Evolutionary conservation across 2,888 invertebrate genomes (phyloP), one percentile per base, ranked within the genome.

Genomic region (Zaprionus lineosus): DNA sequence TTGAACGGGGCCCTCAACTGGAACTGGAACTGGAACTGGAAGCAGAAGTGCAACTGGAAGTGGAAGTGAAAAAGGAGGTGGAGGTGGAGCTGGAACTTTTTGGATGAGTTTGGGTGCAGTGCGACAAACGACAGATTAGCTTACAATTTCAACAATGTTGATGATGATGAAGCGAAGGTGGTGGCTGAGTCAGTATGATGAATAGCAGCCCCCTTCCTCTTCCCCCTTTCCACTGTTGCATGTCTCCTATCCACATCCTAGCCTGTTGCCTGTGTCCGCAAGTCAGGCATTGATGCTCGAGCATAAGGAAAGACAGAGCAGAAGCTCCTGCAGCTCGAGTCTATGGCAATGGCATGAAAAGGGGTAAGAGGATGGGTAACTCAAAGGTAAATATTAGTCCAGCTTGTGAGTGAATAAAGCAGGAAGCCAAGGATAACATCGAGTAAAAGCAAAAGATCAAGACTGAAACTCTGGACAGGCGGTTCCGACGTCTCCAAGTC

Each of bases 131-230:
- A 55, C 66, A 66, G 57, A 76, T 73, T 64, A 59, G 53, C 64
- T 76, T 64, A 59, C 53, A 64, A 67, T 76, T 76, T 76, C 61
- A 64, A 57, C 61, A 73, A 68, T 65, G 34, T 53, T 61, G 53
- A 55, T 41, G 56, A 36, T 61, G 46, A 57, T 34, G 28, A 28
- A 48, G 60, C 29, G 44, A 4, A 28, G 19, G 12, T 8, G 9
- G 4, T 7, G n/a, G 19, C 29, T 34, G 28, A 36, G 24, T 4
- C 24, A 24, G 24, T n/a, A 7, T 24, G 24, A 24, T 24, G 24
- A 24, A 24, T 24, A 24, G 24, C 24, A 8, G 24, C 24, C 24
- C n/a, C 2, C 31, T 31, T 15, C 14, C 14, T 1, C 7, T 16
- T 34, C 8, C 15, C 9, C n/a, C n/a, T n/a, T n/a, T n/a, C n/a